Base-by-base conservation (phyloP, 2,113 vertebrate species). In the Callospermophilus lateralis region DNA sequence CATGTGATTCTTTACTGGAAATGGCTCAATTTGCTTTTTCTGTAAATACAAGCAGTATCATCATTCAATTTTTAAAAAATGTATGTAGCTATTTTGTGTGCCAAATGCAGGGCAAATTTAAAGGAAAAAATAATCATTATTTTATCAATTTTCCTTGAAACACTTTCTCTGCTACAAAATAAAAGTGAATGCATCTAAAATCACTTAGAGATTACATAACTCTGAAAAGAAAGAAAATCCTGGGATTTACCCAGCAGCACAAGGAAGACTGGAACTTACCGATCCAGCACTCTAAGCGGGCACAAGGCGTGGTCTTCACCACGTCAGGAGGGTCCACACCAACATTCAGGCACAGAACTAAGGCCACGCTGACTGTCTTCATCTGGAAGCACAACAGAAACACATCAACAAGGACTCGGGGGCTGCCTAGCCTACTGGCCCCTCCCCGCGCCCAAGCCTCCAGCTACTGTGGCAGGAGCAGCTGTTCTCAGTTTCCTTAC, bases 281-380 rank as follows among this genome's bases (percentile, higher is more conserved):
- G 3, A 99, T 99, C 99, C 99, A 99, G 92, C 99, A 99, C 72
- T 99, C 99, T 97, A 99, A 97, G 2, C 99, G 98, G 30, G 99
- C 99, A 19, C 99, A 99, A 34, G 99, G 99, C 3, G 99, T 99
- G 0, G 99, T 99, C 98, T 99, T 99, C 97, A 99, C 99, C 97
- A 99, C 99, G 6, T 99, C 99, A 0, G 99, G 99, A 83, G 99
- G 99, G 97, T 99, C 99, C 97, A 99, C 99, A 1, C 99, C 99
- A 0, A 99, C 99, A 3, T 99, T 99, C 85, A 99, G 99, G 98
- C 99, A 99, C 97, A 99, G 87, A 84, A 99, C 99, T 97, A 99
- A 98, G 70, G 99, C 99, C 48, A 99, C 99, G 1, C 99, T 99
- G n/a, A 99, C 99, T 0, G 99, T 99, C 99, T 99, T 99, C 99